A percentile compares a stretch with the other conserved stretches of the same genome.
Conservation (phyloP, 1,140 invertebrate species). For the Bombus vancouverensis region DNA sequence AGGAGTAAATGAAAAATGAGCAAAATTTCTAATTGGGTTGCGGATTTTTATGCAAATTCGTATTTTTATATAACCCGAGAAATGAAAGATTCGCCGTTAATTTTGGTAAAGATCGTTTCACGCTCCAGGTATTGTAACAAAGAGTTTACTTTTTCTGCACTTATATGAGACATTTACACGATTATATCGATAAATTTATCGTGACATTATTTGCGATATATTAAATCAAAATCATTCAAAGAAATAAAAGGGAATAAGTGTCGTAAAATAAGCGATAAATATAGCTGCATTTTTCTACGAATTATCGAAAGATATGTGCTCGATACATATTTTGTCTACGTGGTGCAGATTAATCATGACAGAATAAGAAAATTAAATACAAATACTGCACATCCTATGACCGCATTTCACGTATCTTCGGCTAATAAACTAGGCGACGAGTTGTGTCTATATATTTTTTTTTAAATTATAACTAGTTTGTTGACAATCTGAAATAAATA, state of each 20-base stretch:
- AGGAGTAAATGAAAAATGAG: neutral
- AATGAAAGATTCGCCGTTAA: no score
- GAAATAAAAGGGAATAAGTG: neutral
- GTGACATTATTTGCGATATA: no score
- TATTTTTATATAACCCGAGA: no score
- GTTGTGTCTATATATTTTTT: neutral
- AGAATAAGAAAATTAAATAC: slow-evolving; percentile 1
- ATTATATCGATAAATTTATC: no score
- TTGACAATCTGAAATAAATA: neutral
- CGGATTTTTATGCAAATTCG: no score
- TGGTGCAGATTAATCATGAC: neutral
- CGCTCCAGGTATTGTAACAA: no score
- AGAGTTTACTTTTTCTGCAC: rapidly evolving
- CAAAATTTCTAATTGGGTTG: neutral
- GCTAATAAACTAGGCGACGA: neutral
- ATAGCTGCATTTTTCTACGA: neutral
- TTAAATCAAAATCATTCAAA: neutral
- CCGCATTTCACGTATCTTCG: slow-evolving; percentile 18
- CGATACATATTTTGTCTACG: neutral
- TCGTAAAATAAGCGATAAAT: neutral
- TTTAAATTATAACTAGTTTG: neutral
- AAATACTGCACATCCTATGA: slow-evolving; percentile 5
- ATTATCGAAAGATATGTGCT: neutral
- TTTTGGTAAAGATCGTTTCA: no score
- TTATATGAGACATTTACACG: no score